Conservation (phyloP, 2,113 vertebrate species). For the Bucco capensis region DNA sequence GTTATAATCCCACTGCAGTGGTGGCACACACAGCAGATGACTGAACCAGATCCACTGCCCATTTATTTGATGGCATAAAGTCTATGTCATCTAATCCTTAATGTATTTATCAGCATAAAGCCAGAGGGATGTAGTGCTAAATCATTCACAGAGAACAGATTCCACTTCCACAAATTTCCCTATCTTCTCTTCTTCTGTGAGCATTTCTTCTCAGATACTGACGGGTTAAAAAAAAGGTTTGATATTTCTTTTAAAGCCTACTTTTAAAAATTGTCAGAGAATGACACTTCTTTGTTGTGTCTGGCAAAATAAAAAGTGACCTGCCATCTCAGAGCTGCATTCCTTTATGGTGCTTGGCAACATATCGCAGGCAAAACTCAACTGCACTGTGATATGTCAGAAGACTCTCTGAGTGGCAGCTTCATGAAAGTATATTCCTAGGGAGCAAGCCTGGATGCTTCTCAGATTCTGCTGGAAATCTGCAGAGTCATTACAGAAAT, state of each 20-base stretch:
- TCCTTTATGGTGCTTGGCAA: conserved; percentile 62
- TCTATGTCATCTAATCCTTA: background rate
- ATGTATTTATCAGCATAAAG: background rate
- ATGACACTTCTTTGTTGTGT: conserved; percentile 70
- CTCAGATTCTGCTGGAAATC: background rate
- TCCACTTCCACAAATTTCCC: background rate
- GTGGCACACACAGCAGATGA: background rate
- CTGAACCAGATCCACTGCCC: background rate
- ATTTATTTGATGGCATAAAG: background rate
- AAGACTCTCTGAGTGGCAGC: background rate
- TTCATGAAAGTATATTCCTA: background rate
- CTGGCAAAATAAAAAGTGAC: conserved; percentile 71
- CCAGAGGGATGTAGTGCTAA: background rate
- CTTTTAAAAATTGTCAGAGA: conserved; percentile 64
- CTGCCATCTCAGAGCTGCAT: conserved; percentile 66
- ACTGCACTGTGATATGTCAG: background rate
- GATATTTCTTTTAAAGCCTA: conserved; percentile 41
- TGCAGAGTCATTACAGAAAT: background rate
- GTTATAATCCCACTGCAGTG: background rate
- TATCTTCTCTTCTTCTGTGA: background rate
- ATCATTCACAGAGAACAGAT: background rate
- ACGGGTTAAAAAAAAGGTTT: background rate
- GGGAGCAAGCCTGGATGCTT: background rate
- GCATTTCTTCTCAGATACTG: background rate
- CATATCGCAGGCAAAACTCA: conserved; percentile 37